Percentiles rank a stretch among this genome's conserved stretches.
Conservation (phyloP, 2,113 vertebrate genomes). For the Columba livia region DNA sequence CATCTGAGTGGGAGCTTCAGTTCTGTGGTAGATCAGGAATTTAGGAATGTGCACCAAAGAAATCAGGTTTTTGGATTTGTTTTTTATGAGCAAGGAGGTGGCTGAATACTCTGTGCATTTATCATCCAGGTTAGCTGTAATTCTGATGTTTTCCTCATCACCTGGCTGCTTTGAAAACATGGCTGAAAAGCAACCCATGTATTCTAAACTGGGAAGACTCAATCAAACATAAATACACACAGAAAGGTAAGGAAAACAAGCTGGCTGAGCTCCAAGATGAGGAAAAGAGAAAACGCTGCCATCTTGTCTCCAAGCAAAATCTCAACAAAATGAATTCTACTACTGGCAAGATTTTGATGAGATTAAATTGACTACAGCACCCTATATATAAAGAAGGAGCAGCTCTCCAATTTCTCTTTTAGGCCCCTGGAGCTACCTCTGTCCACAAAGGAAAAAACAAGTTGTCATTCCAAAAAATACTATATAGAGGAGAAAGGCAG, state of each 20-base stretch:
- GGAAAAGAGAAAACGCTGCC: constrained; percentile 33
- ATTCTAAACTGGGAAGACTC: background rate
- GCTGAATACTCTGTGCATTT: background rate
- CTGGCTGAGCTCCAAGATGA: constrained; percentile 34
- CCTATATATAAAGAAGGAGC: constrained; percentile 47
- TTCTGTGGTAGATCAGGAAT: background rate
- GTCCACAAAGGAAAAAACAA: constrained; percentile 62
- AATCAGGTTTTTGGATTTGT: background rate
- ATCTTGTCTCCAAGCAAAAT: constrained; percentile 67
- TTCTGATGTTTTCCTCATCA: background rate
- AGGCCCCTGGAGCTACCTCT: constrained; percentile 58
- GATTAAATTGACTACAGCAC: constrained; percentile 64
- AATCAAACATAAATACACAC: constrained; percentile 5
- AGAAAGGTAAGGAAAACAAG: background rate
- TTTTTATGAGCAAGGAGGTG: background rate
- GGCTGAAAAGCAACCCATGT: background rate
- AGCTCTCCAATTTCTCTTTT: constrained; percentile 50
- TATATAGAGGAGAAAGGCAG: background rate
- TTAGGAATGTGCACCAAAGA: background rate
- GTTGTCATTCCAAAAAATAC: constrained; percentile 50
- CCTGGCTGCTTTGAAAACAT: background rate
- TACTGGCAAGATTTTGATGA: constrained; percentile 71
- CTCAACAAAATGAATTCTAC: constrained; percentile 65
- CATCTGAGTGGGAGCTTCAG: background rate
- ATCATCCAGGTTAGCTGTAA: background rate